Conservation (phyloP, 1,140 invertebrate genomes). For the Stegodyphus mimosarum region DNA sequence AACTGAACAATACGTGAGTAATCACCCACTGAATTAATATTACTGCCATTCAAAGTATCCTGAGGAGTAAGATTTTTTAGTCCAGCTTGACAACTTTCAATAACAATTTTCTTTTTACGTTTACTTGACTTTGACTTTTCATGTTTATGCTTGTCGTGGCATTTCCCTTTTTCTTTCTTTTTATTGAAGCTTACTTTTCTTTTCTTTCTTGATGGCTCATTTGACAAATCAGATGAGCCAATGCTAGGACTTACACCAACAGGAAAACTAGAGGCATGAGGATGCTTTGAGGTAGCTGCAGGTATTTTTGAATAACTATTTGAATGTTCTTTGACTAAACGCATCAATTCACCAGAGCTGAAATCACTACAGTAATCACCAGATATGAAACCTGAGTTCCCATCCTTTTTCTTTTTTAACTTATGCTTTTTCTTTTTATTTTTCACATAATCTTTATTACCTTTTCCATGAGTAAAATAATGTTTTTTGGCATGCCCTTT, state of each 20-base stretch:
- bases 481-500: constrained; percentile 48
- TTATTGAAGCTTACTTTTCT: constrained; percentile 49
- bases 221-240: not conserved
- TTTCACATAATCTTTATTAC: constrained; percentile 16
- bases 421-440: constrained; percentile 51
- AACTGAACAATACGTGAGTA: constrained; percentile 44
- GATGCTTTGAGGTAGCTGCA: constrained; percentile 45
- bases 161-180: constrained; percentile 31
- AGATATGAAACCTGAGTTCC: constrained; percentile 36
- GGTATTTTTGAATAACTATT: constrained; percentile 49
- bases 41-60: not conserved
- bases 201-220: constrained; percentile 47
- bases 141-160: constrained; percentile 50
- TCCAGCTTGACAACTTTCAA: constrained; percentile 20
- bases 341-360: constrained; percentile 36
- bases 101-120: constrained; percentile 33
- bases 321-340: constrained; percentile 50
- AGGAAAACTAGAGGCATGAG: constrained; percentile 10
- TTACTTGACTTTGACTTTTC: constrained; percentile 48
- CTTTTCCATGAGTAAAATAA: constrained; percentile 40
- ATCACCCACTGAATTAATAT: constrained; percentile 26
- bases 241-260: not conserved
- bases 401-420: constrained; percentile 37
- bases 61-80: constrained; percentile 16
- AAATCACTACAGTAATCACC: constrained; percentile 54